Evolutionary conservation across 1,140 invertebrate species (phyloP).

Genomic region (Euglossa dilemma): DNA sequence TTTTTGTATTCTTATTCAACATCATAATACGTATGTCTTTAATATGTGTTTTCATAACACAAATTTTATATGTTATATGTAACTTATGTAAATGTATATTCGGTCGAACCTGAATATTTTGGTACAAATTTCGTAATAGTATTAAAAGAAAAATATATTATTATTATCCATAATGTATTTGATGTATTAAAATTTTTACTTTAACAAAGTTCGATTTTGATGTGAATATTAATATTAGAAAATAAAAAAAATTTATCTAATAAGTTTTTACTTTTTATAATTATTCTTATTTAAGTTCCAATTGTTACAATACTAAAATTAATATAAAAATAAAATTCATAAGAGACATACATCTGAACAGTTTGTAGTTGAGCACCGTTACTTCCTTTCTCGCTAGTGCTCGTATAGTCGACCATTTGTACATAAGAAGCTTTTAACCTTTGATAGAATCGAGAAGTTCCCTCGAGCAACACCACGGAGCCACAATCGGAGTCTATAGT

Average conservation of each 20-base stretch:
- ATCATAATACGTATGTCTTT: background rate
- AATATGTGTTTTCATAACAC: background rate
- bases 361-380: background rate
- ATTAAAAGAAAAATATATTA: conserved; percentile 2
- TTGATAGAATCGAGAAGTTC: background rate
- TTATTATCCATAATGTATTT: background rate
- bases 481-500: conserved; percentile 65
- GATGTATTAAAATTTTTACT: conserved; percentile 16
- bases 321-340: background rate
- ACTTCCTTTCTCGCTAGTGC: conserved; percentile 57
- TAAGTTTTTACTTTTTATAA: background rate
- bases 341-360: background rate
- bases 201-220: conserved; percentile 31
- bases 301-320: background rate
- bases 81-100: background rate
- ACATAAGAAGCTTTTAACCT: conserved; percentile 21
- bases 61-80: background rate
- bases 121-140: background rate
- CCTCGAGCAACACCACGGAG: conserved; percentile 70
- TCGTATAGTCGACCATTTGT: accelerated
- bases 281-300: background rate
- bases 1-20: conserved; percentile 25
- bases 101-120: background rate
- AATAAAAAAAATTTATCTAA: conserved; percentile 33
- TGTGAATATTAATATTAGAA: conserved; percentile 26